These are phyloP conservation scores for Papilio glaucus DNA, from an alignment of 1,140 invertebrate genomes.

Conservation along the genomic window DNA sequence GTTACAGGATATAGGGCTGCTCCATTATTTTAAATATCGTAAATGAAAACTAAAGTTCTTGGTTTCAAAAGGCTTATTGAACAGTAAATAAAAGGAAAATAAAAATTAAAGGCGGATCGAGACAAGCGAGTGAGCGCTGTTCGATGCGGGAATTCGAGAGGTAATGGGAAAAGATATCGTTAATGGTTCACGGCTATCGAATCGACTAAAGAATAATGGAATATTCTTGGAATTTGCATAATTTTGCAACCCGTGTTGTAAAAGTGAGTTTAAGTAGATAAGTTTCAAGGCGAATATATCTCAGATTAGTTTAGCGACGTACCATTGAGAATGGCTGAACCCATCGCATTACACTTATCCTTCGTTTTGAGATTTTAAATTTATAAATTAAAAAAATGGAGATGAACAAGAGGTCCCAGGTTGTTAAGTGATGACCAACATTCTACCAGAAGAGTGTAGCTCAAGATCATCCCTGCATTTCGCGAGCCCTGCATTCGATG, in stretches of 20 bases:
- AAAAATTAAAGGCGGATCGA: background rate
- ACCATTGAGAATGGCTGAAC: too few relatives aligned
- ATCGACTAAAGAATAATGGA: constrained; percentile 6
- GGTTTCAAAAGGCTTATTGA: constrained; percentile 4
- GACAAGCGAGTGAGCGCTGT: background rate
- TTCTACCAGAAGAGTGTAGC: too few relatives aligned
- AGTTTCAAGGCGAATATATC: background rate
- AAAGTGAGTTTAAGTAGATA: background rate
- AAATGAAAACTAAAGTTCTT: background rate
- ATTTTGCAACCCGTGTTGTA: background rate
- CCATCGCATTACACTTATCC: too few relatives aligned
- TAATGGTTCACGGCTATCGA: constrained; percentile 17
- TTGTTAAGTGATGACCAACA: too few relatives aligned
- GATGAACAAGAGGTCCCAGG: too few relatives aligned
- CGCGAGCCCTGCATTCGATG: too few relatives aligned
- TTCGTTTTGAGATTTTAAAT: too few relatives aligned
- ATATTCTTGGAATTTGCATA: background rate
- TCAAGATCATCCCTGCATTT: too few relatives aligned
- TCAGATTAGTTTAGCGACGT: too few relatives aligned
- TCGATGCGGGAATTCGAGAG: constrained; percentile 13
- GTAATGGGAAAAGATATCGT: constrained; percentile 30
- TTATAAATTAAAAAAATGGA: too few relatives aligned
- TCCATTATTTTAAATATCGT: background rate
- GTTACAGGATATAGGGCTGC: background rate
- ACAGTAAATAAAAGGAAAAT: constrained; percentile 10